Base-by-base conservation (phyloP, 1,140 invertebrate genomes). In the Ceratosolen fusciceps region DNA sequence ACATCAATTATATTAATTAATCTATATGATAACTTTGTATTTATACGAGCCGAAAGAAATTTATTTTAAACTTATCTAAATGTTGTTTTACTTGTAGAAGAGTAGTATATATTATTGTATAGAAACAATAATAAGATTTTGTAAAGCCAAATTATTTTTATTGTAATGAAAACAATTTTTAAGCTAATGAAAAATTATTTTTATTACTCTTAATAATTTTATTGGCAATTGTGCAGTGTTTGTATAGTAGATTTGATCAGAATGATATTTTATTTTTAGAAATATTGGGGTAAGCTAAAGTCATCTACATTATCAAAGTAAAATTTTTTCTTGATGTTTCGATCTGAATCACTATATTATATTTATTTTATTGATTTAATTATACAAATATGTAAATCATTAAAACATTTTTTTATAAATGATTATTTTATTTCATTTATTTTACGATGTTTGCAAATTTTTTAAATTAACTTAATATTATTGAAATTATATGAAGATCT, bases 381-480 rank as follows among this genome's bases (percentile, higher is more conserved):
- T 37, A 37, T 7, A 37, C n/a, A 37, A 21, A 65, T 47, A 2
- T 39, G 2, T 1, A 9, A 10, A 21, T 43, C 37, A 47, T 47
- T 60, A 60, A 12, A 26, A 60, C 12, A 29, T 14, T 68, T 24
- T 29, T 68, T 65, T 37, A 65, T 7, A 65, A 7, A n/a, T 68
- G 7, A 47, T 47, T 16, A 21, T 47, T 26, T 68, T 24, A 67
- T 24, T 67, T 24, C 39, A 43, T 39, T 39, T 24, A 74, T 39
- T 16, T 43, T 73, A 58, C 62, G n/a, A n/a, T n/a, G 43, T 39
- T 65, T 75, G n/a, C n/a, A n/a, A n/a, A n/a, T n/a, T 60, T 75
- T 60, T 29, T 65, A 2, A 65, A n/a, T 29, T 8, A 29, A 75
- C 16, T 49, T 34, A 19, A 31, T 9, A n/a, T 37, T 56, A 37